A percentile compares a stretch with the other conserved stretches of the same genome.
Conservation (phyloP, 2,888 invertebrate genomes). For the Parelbella ahira region DNA sequence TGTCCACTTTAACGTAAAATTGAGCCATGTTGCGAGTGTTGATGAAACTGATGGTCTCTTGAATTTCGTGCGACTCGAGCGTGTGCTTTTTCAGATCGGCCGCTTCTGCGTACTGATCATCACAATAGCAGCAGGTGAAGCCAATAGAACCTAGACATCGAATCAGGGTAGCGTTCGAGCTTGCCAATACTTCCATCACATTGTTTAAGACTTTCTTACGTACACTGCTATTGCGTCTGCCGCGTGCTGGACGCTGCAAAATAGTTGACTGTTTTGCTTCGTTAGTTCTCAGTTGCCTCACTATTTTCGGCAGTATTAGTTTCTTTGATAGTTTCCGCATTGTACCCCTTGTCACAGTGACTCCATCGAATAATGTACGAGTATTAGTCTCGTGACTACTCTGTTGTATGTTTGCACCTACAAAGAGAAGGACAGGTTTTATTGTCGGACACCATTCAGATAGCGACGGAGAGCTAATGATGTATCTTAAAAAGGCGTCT, state of each 20-base stretch:
- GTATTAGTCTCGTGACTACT: background rate
- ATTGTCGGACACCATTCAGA: too few species aligned
- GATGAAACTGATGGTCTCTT: slow-evolving; percentile 38
- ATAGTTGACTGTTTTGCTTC: too few species aligned
- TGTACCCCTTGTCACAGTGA: background rate
- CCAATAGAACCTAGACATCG: slow-evolving; percentile 43
- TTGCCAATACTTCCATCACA: too few species aligned
- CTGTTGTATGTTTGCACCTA: slow-evolving; percentile 36
- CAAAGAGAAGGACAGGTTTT: slow-evolving; percentile 38
- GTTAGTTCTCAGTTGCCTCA: too few species aligned
- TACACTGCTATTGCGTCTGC: too few species aligned
- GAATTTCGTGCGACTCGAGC: slow-evolving; percentile 43
- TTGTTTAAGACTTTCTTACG: too few species aligned
- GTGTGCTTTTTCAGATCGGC: slow-evolving; percentile 46
- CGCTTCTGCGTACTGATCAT: slow-evolving; percentile 41
- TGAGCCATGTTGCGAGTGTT: slow-evolving; percentile 36
- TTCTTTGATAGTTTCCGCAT: too few species aligned
- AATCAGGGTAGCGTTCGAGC: slow-evolving; percentile 56
- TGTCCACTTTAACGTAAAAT: slow-evolving; percentile 48
- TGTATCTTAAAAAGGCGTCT: too few species aligned
- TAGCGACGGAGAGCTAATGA: too few species aligned
- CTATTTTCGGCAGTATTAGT: too few species aligned
- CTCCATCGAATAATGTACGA: background rate
- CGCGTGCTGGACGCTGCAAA: too few species aligned
- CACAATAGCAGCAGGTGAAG: slow-evolving; percentile 48